A percentile compares a stretch with the other conserved stretches of the same genome.
phyloP scores from a whole-genome alignment of 1,140 invertebrate genomes.

The Drosophila biarmipes region DNA sequence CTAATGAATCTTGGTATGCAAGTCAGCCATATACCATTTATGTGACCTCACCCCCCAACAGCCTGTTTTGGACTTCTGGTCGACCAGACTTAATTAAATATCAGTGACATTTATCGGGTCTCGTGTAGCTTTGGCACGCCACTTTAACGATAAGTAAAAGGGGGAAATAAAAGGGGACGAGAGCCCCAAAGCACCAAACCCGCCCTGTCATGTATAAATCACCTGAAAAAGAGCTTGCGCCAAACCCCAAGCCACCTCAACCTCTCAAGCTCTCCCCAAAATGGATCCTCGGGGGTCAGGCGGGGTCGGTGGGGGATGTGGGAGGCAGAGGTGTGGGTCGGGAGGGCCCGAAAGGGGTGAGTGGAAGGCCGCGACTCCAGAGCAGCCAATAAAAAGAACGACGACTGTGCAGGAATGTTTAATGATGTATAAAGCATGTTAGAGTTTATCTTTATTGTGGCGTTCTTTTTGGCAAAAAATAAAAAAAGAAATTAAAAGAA shows the following conservation, averaged over 20 bases:
- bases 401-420: slow-evolving; percentile 81
- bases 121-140: slow-evolving; percentile 78
- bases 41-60: slow-evolving; percentile 19
- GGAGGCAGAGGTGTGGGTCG: slow-evolving; percentile 6
- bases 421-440: slow-evolving; percentile 83
- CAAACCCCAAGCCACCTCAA: slow-evolving; percentile 39
- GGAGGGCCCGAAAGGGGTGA: slow-evolving; percentile 1
- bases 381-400: slow-evolving; percentile 71
- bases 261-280: slow-evolving; percentile 41
- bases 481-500: slow-evolving; percentile 27
- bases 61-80: slow-evolving; percentile 27
- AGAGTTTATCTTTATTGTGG: slow-evolving; percentile 83
- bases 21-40: slow-evolving; percentile 27
- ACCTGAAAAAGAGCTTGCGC: slow-evolving; percentile 64
- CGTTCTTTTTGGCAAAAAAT: slow-evolving; percentile 63
- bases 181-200: slow-evolving; percentile 23
- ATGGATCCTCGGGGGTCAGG: slow-evolving; percentile 8
- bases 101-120: slow-evolving; percentile 81
- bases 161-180: slow-evolving; percentile 24
- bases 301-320: slow-evolving; percentile 2
- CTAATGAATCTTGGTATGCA: slow-evolving; percentile 2
- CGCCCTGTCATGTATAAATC: slow-evolving; percentile 78
- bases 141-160: slow-evolving; percentile 69
- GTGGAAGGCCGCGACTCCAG: slow-evolving; percentile 14
- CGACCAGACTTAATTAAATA: slow-evolving; percentile 79